phyloP scores from a whole-genome alignment of 2,888 invertebrate species.

The Aphidius colemani region DNA sequence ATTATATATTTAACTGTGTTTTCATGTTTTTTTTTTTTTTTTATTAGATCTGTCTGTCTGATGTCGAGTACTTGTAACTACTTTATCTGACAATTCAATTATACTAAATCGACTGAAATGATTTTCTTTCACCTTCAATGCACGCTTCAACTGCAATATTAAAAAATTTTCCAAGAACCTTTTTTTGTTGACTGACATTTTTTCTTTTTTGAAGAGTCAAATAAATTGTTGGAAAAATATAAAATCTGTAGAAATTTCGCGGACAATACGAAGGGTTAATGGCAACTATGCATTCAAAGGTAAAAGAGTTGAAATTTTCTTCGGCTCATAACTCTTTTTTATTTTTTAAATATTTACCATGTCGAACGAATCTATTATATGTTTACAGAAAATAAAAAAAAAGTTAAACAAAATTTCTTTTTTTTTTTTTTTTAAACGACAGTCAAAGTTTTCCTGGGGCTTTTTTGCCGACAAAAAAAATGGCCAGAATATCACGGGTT shows the following conservation, averaged over 20 bases:
- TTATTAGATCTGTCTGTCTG: too few species aligned
- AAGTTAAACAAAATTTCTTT: background rate
- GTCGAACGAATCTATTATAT: background rate
- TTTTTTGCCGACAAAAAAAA: background rate
- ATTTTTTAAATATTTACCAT: slow-evolving; percentile 19
- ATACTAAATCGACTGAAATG: too few species aligned
- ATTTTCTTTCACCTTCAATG: too few species aligned
- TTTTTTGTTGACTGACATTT: too few species aligned
- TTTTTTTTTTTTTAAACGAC: background rate
- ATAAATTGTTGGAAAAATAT: background rate
- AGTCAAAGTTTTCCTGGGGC: background rate
- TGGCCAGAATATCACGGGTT: background rate
- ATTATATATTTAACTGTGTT: too few species aligned
- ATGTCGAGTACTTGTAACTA: too few species aligned
- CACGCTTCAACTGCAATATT: too few species aligned
- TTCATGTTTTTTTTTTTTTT: too few species aligned
- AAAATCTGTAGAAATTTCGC: background rate
- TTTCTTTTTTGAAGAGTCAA: too few species aligned
- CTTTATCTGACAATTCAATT: too few species aligned
- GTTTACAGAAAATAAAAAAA: background rate
- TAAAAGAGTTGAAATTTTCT: background rate
- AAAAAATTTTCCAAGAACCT: too few species aligned
- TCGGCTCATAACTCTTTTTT: slow-evolving; percentile 5
- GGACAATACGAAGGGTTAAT: background rate
- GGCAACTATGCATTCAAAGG: too few species aligned